Conservation (phyloP, 2,888 invertebrate genomes). For the Psococerastis gibbosa region DNA sequence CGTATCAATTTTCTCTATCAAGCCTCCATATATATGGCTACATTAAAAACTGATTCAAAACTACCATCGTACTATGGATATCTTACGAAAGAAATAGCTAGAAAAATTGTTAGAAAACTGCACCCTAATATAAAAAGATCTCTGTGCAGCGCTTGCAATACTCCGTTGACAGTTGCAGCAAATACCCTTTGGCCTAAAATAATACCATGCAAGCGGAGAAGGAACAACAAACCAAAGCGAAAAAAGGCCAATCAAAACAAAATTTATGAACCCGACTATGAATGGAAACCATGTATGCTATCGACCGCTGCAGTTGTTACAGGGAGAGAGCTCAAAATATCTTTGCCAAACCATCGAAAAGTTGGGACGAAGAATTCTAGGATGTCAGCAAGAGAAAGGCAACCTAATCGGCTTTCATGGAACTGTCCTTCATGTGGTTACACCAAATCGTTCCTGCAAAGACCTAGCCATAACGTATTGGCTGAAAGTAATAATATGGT, state of each 20-base stretch:
- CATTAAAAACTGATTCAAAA: background rate
- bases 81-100: background rate
- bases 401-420: background rate
- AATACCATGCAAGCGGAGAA: background rate
- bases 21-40: background rate
- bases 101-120: conserved; percentile 1
- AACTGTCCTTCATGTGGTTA: background rate
- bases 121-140: conserved; percentile 1
- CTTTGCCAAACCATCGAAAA: too few species aligned
- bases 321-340: too few species aligned
- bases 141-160: conserved; percentile 7
- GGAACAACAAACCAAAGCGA: too few species aligned
- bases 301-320: too few species aligned
- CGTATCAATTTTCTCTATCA: conserved; percentile 5
- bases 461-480: background rate
- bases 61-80: conserved; percentile 1
- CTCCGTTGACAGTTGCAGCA: background rate
- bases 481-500: too few species aligned
- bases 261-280: too few species aligned
- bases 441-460: background rate
- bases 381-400: too few species aligned
- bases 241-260: too few species aligned
- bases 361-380: too few species aligned
- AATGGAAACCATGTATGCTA: too few species aligned
- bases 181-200: background rate